Evolutionary conservation across 2,888 invertebrate genomes (phyloP), one percentile per base, ranked within the genome.

Genomic region (Sinotaia quadrata): DNA sequence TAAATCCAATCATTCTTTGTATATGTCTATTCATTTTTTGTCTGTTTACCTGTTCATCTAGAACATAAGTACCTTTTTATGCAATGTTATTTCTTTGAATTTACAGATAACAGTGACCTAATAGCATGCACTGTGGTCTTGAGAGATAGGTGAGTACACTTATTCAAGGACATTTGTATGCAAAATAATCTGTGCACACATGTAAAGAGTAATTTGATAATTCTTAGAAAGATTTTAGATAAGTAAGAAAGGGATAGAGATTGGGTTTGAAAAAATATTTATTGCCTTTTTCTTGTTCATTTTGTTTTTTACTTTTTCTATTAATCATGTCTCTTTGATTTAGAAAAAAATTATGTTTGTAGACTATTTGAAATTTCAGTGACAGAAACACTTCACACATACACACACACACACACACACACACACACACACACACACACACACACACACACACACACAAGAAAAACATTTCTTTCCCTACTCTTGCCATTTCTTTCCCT

Each of bases 111-210:
- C 88, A 97, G 97, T 77, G 98, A 99, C 89, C 91, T 99, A 72
- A 96, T 98, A 84, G 96, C 97, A 1, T 99, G 98, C 87, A 96
- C 96, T 24, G 95, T 98, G 44, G 92, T 96, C 33, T 93, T 93
- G 83, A 95, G 95, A 86, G 97, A 98, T 81, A 86, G 82, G 87
- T 87, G 75, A 78, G 81, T 77, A 18, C 5, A n/a, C n/a, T n/a
- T n/a, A n/a, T n/a, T n/a, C n/a, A n/a, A n/a, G n/a, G n/a, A n/a
- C n/a, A n/a, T n/a, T n/a, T n/a, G n/a, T n/a, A n/a, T n/a, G n/a
- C n/a, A n/a, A n/a, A n/a, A n/a, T n/a, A n/a, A n/a, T n/a, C n/a
- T n/a, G n/a, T n/a, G n/a, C n/a, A n/a, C n/a, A n/a, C n/a, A n/a
- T n/a, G n/a, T n/a, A n/a, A n/a, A n/a, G n/a, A n/a, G n/a, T n/a